Conservation (phyloP, 2,797 vertebrate species). For the Eptatretus atami region DNA sequence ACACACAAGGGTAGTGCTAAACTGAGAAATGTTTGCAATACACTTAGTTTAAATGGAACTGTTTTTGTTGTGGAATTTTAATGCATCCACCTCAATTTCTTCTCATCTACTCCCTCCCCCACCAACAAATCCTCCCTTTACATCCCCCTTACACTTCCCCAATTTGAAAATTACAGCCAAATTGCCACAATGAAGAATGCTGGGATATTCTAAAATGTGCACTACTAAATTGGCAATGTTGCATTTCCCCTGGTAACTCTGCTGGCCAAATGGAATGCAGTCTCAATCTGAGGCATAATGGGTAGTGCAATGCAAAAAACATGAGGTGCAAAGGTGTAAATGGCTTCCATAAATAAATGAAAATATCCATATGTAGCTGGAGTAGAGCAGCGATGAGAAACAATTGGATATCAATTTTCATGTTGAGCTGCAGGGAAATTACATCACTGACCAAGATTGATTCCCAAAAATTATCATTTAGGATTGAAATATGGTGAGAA, state of each 20-base stretch:
- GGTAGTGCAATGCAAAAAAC: no score
- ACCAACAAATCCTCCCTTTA: no score
- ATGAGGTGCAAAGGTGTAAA: no score
- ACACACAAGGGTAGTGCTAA: no score
- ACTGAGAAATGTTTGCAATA: no score
- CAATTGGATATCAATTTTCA: not conserved
- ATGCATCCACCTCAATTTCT: no score
- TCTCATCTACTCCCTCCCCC: no score
- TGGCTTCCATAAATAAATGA: not conserved
- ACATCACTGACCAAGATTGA: conserved; percentile 2
- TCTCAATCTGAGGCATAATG: not conserved
- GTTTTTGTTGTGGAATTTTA: no score
- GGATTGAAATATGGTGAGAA: not conserved
- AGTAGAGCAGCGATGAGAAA: not conserved
- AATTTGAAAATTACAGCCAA: no score
- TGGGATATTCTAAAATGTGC: conserved; percentile 16
- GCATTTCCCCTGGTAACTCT: conserved; percentile 17
- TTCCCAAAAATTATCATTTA: not conserved
- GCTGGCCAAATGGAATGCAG: conserved; percentile 15
- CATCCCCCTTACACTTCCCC: no score
- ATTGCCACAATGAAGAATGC: no score
- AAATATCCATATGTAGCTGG: not conserved
- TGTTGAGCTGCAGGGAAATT: not conserved
- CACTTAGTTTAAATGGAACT: no score
- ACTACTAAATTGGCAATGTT: conserved; percentile 14